phyloP scores from a whole-genome alignment of 2,113 vertebrate genomes.

The Cisticola juncidis region DNA sequence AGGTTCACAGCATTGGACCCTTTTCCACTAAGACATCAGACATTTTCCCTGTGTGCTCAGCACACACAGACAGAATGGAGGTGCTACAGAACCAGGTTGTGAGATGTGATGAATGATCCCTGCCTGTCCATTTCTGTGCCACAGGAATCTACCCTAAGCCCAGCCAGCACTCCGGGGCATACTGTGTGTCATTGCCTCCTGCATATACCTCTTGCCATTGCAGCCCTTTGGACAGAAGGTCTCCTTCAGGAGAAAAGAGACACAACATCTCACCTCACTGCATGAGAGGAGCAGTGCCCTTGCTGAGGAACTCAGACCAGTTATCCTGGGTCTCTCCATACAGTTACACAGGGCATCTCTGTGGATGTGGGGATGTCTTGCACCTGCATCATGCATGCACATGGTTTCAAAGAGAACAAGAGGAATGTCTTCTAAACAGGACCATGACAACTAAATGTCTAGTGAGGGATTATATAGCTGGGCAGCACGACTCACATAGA shows the following conservation, averaged over 20 bases:
- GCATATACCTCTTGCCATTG: background rate
- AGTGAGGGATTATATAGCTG: background rate
- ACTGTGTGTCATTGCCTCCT: background rate
- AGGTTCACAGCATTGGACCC: background rate
- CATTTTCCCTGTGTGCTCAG: fast-evolving
- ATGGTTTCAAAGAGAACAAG: background rate
- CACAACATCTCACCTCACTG: background rate
- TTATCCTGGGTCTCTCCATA: background rate
- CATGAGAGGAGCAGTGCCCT: background rate
- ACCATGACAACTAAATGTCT: background rate
- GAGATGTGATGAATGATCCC: background rate
- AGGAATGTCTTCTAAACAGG: background rate
- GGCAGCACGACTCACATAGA: background rate
- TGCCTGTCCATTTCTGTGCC: background rate
- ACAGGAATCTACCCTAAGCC: fast-evolving
- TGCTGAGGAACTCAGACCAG: background rate
- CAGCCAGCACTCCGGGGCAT: background rate
- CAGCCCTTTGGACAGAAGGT: background rate
- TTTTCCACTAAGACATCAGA: background rate
- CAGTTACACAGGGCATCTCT: background rate
- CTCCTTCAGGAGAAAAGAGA: background rate
- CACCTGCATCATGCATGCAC: background rate
- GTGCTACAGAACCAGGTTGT: fast-evolving
- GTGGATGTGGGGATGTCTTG: fast-evolving
- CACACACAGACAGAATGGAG: background rate